phyloP scores from a whole-genome alignment of 2,113 vertebrate species.

The Heterotis niloticus region DNA sequence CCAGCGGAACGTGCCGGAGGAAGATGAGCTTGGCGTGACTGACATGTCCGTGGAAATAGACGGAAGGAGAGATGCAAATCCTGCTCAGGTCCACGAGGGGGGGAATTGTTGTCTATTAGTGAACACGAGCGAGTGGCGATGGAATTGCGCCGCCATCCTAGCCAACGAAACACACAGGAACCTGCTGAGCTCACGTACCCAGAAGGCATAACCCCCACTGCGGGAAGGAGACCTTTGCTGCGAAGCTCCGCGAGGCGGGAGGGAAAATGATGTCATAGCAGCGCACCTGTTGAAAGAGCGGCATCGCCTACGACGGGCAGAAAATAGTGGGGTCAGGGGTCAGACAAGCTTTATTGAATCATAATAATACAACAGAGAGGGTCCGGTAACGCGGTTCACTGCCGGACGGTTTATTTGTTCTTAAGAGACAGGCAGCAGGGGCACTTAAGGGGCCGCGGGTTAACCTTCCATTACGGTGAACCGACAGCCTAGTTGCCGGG shows the following conservation, averaged over 20 bases:
- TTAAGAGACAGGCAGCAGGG: too few relatives aligned
- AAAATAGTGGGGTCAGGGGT: too few relatives aligned
- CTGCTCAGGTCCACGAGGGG: neutral
- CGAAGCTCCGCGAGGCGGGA: neutral
- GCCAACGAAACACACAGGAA: neutral
- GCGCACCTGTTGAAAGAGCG: too few relatives aligned
- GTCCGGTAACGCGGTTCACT: too few relatives aligned
- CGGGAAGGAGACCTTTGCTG: neutral
- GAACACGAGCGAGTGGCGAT: conserved; percentile 13
- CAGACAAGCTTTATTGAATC: too few relatives aligned
- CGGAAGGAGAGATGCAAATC: neutral
- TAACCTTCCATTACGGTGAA: too few relatives aligned
- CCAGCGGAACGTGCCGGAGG: conserved; percentile 4
- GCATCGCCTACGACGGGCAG: too few relatives aligned
- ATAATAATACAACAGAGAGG: too few relatives aligned
- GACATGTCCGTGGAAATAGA: conserved; percentile 4
- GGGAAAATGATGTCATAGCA: neutral
- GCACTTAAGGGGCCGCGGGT: too few relatives aligned
- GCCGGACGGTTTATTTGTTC: too few relatives aligned
- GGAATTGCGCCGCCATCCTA: neutral
- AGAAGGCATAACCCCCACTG: neutral
- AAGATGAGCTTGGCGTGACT: conserved; percentile 17
- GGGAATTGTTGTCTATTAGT: conserved; percentile 21
- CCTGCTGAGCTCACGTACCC: conserved; percentile 7
- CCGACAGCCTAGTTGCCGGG: too few relatives aligned